These are phyloP conservation scores for Anoplius nigerrimus DNA, from an alignment of 2,888 invertebrate species.

Conservation along the genomic window DNA sequence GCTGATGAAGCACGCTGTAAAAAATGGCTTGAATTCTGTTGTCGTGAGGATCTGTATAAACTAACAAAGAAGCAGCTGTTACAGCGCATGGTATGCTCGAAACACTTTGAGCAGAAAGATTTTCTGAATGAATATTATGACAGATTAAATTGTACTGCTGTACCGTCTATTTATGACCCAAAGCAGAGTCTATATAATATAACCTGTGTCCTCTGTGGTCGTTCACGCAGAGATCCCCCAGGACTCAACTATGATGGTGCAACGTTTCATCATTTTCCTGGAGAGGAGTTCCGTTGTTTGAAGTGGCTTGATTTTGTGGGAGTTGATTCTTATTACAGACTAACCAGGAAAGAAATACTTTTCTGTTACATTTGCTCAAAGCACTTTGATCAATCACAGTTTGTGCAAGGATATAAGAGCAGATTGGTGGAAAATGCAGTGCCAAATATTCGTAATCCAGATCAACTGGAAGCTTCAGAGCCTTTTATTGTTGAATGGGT, in stretches of 20 bases:
- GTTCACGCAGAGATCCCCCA: conserved; percentile 66
- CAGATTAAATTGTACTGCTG: conserved; percentile 65
- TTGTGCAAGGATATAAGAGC: conserved; percentile 62
- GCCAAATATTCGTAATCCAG: conserved; percentile 66
- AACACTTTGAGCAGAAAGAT: conserved; percentile 67
- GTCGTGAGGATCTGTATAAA: conserved; percentile 71
- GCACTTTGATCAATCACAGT: conserved; percentile 69
- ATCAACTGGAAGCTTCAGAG: conserved; percentile 47
- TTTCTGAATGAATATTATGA: conserved; percentile 72
- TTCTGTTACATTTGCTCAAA: conserved; percentile 73
- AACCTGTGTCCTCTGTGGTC: conserved; percentile 68
- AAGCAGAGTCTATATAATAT: conserved; percentile 72
- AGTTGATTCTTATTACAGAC: conserved; percentile 70
- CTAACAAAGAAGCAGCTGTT: conserved; percentile 71
- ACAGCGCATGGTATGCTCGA: conserved; percentile 73
- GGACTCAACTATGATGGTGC: conserved; percentile 64
- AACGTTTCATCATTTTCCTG: conserved; percentile 73
- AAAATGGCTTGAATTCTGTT: conserved; percentile 72
- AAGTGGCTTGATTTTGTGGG: conserved; percentile 73
- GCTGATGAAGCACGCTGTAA: conserved; percentile 69
- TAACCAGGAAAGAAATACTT: conserved; percentile 72
- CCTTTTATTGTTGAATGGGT: conserved; percentile 45
- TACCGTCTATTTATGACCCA: conserved; percentile 71
- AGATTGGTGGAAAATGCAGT: conserved; percentile 67
- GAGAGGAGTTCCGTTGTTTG: conserved; percentile 72